These are phyloP conservation scores for Lepidocyrtoides sp. DNA, from an alignment of 2,888 invertebrate genomes.

Conservation along the genomic window DNA sequence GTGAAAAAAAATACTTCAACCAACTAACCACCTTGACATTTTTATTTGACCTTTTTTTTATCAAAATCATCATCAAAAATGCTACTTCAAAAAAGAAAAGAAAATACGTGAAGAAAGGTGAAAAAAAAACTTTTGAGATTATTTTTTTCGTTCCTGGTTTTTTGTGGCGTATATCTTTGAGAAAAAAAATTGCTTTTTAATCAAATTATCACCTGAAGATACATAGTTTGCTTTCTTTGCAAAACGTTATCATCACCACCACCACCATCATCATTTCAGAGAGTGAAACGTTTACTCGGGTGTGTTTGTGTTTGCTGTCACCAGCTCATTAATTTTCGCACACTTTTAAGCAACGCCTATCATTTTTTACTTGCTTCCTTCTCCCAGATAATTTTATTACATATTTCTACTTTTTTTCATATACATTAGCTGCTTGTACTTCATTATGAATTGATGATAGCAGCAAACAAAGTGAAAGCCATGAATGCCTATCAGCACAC, in stretches of 20 bases:
- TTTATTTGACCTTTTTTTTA: constrained; percentile 66
- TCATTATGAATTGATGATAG: too few species aligned
- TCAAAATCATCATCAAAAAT: constrained; percentile 35
- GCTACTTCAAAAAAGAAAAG: not conserved
- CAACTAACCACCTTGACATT: constrained; percentile 75
- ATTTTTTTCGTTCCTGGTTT: not conserved
- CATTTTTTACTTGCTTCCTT: constrained; percentile 13
- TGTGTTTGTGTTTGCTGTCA: constrained; percentile 26
- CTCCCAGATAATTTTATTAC: too few species aligned
- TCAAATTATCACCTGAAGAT: constrained; percentile 31
- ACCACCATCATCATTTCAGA: not conserved
- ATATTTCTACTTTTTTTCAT: not conserved
- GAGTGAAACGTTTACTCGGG: too few species aligned
- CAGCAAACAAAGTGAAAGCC: too few species aligned
- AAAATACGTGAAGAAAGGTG: not conserved
- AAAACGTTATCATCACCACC: too few species aligned
- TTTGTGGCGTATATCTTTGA: not conserved
- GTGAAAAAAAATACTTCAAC: too few species aligned
- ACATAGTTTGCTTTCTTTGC: not conserved
- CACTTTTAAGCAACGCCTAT: constrained; percentile 25
- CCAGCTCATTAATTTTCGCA: constrained; percentile 40
- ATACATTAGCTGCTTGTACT: too few species aligned
- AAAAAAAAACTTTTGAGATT: not conserved
- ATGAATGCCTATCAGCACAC: too few species aligned
- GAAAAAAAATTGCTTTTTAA: constrained; percentile 52